Conservation (phyloP, 2,797 vertebrate genomes). For the Gastrophryne carolinensis region DNA sequence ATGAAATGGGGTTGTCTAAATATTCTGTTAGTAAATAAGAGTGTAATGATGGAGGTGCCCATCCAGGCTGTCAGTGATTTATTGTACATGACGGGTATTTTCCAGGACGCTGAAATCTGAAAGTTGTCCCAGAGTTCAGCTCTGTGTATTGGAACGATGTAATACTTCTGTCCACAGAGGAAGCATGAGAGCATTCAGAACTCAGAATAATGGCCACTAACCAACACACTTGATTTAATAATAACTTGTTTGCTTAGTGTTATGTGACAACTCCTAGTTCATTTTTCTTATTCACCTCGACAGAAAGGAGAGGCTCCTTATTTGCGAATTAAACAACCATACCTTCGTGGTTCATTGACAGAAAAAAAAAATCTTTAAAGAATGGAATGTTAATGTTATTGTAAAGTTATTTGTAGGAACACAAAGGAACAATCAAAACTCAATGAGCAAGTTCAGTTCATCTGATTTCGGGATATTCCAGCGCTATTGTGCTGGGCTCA, state of each 20-base stretch:
- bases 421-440: slow-evolving; percentile 24
- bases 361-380: slow-evolving; percentile 1
- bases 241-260: slow-evolving; percentile 37
- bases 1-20: slow-evolving; percentile 2
- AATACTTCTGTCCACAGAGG: background rate
- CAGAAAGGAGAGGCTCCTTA: slow-evolving; percentile 20
- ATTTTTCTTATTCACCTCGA: slow-evolving; percentile 29
- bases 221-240: slow-evolving; percentile 1
- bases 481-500: background rate
- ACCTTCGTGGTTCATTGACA: slow-evolving; percentile 20
- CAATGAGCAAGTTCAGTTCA: background rate
- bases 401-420: slow-evolving; percentile 30
- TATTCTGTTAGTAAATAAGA: background rate
- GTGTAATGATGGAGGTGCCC: background rate
- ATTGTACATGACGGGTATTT: slow-evolving; percentile 26
- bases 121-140: background rate
- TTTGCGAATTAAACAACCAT: slow-evolving; percentile 46
- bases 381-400: slow-evolving; percentile 48
- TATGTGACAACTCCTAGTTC: slow-evolving; percentile 6
- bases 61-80: background rate
- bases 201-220: background rate
- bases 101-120: background rate
- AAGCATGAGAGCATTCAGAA: background rate
- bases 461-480: background rate
- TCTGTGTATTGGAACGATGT: background rate